Evolutionary conservation across 2,797 vertebrate species (phyloP).

Genomic region (Eulemur albifrons): DNA sequence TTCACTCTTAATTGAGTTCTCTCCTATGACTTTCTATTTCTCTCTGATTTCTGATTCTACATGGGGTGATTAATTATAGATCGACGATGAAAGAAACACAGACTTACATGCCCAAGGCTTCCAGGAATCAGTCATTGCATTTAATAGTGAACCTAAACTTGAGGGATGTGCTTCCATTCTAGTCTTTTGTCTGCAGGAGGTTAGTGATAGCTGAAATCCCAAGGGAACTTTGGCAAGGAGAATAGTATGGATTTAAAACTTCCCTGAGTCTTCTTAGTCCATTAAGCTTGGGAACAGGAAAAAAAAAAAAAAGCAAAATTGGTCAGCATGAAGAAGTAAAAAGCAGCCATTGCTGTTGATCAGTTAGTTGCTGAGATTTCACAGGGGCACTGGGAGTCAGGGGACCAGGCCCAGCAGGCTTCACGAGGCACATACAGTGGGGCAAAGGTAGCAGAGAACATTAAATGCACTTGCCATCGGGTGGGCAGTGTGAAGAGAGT

Average conservation of each 20-base stretch:
- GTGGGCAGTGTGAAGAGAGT: not conserved
- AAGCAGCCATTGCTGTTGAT: not conserved
- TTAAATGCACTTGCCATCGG: not conserved
- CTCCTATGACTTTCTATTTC: constrained; percentile 24
- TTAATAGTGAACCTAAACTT: not conserved
- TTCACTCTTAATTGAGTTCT: constrained; percentile 4
- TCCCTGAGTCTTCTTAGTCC: not conserved
- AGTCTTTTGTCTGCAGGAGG: not conserved
- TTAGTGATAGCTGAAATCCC: not conserved
- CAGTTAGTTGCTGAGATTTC: not conserved
- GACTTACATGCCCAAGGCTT: not conserved
- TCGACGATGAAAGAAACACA: not conserved
- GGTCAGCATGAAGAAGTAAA: not conserved
- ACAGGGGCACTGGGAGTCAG: not conserved
- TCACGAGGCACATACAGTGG: not conserved
- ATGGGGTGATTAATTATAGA: not conserved
- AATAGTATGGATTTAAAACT: not conserved
- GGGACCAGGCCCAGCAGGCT: not conserved
- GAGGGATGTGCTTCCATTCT: not conserved
- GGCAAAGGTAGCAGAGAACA: not conserved
- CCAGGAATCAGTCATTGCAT: not conserved
- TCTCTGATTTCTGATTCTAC: constrained; percentile 6
- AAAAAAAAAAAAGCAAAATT: not conserved
- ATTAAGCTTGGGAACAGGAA: not conserved
- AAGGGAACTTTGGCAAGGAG: not conserved